Evolutionary conservation across 1,140 invertebrate genomes (phyloP).

Genomic region (Asobara japonica): DNA sequence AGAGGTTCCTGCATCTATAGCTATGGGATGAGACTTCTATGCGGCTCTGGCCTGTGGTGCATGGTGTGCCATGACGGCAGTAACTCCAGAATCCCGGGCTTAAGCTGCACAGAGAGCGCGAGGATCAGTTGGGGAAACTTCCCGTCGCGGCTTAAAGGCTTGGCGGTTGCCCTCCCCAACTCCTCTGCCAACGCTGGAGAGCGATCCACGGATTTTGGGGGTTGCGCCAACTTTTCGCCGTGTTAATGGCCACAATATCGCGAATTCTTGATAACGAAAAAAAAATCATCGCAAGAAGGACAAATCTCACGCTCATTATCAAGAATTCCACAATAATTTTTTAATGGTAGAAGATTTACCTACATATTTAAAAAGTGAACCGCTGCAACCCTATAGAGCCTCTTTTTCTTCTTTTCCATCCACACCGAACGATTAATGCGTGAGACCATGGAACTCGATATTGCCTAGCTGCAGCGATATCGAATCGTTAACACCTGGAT

Average conservation of each 20-base stretch:
- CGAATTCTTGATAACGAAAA: no score
- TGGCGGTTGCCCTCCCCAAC: slow-evolving; percentile 60
- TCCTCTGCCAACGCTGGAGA: slow-evolving; percentile 23
- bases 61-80: slow-evolving; percentile 63
- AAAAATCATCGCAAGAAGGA: no score
- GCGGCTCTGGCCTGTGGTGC: slow-evolving; percentile 48
- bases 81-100: slow-evolving; percentile 67
- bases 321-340: not conserved
- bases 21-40: slow-evolving; percentile 47
- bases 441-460: slow-evolving; percentile 13
- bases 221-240: slow-evolving; percentile 57
- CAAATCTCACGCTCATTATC: no score
- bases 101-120: slow-evolving; percentile 48
- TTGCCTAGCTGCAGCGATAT: not conserved
- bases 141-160: slow-evolving; percentile 66
- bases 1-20: no score
- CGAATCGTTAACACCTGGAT: slow-evolving; percentile 11
- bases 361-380: no score
- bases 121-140: slow-evolving; percentile 66
- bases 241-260: slow-evolving; percentile 64
- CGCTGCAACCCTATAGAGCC: no score
- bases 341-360: no score
- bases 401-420: no score
- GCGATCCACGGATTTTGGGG: slow-evolving; percentile 21
- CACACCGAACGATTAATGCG: not conserved